Percentiles rank a stretch among this genome's conserved stretches.
Conservation (phyloP, 1,140 invertebrate species). For the Periplaneta americana region DNA sequence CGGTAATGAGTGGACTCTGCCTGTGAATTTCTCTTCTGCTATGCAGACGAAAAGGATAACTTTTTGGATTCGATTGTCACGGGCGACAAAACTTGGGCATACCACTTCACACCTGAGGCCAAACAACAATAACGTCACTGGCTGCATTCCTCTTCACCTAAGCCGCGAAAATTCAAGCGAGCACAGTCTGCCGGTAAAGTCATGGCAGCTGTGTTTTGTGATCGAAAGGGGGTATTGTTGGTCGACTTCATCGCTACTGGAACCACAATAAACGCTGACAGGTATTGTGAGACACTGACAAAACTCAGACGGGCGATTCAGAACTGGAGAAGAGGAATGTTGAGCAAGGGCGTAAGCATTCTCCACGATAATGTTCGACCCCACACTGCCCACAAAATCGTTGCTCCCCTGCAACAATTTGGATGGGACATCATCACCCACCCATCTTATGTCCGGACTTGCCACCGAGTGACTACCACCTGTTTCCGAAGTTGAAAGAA, state of each 20-base stretch:
- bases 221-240: conserved; percentile 26
- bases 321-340: conserved; percentile 20
- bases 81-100: too few species aligned
- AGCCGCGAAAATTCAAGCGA: not conserved
- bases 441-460: not conserved
- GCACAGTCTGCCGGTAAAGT: not conserved
- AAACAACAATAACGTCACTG: conserved; percentile 1
- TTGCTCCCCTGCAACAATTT: not conserved
- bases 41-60: not conserved
- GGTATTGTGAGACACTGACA: conserved; percentile 24
- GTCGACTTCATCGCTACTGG: conserved; percentile 26
- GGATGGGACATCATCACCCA: not conserved
- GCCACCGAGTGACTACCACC: conserved; percentile 2
- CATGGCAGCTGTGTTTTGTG: conserved; percentile 15
- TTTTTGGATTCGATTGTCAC: too few species aligned
- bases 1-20: not conserved
- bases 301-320: conserved; percentile 19
- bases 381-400: conserved; percentile 25
- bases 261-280: conserved; percentile 24
- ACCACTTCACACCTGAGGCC: not conserved
- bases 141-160: not conserved
- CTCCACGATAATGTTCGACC: conserved; percentile 36
- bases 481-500: too few species aligned
- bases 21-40: not conserved
- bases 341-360: too few species aligned